A percentile compares a stretch with the other conserved stretches of the same genome.
Evolutionary conservation across 2,113 vertebrate species (phyloP).

Genomic region (Thalassarche chlororhynchos): DNA sequence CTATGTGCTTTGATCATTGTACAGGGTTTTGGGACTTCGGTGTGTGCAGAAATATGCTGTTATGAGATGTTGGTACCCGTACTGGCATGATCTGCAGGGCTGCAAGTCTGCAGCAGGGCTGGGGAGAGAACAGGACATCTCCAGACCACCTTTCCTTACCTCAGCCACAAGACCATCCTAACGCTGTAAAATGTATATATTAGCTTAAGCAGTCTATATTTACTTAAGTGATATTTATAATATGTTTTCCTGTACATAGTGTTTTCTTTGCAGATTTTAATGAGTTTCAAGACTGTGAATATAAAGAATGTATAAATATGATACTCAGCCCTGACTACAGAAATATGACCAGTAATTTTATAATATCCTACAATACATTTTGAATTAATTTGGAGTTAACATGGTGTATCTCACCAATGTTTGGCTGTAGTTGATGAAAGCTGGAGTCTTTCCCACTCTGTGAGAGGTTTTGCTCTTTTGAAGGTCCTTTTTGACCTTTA

Average conservation of each 20-base stretch:
- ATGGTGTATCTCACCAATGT: background rate
- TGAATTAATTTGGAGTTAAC: background rate
- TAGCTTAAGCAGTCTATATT: background rate
- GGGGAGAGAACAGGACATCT: background rate
- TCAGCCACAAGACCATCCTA: background rate
- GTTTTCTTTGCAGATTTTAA: background rate
- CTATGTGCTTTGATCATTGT: background rate
- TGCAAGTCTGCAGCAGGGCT: background rate
- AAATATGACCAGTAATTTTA: background rate
- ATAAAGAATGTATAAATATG: background rate
- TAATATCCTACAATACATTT: background rate
- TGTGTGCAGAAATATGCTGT: background rate
- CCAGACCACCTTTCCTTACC: background rate
- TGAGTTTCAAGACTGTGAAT: background rate
- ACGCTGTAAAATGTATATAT: background rate
- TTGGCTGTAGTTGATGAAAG: background rate
- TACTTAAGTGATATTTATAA: background rate
- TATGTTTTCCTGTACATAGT: background rate
- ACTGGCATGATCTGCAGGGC: background rate
- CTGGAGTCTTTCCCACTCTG: background rate
- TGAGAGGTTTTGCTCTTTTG: background rate
- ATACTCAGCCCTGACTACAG: background rate
- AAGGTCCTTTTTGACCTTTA: background rate
- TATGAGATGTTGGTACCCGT: fast-evolving
- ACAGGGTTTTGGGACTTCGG: fast-evolving